A percentile compares a stretch with the other conserved stretches of the same genome.
Evolutionary conservation across 1,140 invertebrate genomes (phyloP).

Genomic region (Mercenaria mercenaria): DNA sequence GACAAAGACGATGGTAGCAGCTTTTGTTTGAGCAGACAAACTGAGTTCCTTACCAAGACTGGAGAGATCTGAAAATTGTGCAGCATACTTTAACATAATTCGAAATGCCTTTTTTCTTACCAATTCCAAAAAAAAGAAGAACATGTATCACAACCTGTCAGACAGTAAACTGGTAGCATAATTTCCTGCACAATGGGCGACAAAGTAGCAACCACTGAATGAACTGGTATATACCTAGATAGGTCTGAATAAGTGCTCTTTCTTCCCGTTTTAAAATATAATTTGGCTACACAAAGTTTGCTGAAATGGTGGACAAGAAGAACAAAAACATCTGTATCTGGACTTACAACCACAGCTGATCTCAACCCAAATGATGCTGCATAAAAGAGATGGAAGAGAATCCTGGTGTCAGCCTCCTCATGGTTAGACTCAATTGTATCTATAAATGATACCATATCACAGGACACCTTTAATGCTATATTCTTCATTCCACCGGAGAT

Average conservation of each 20-base stretch:
- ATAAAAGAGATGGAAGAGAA: not conserved
- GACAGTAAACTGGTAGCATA: conserved; percentile 23
- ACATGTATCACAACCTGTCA: conserved; percentile 22
- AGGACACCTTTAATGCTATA: not conserved
- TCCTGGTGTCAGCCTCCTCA: not conserved
- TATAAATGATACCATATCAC: not conserved
- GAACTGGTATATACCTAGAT: conserved; percentile 14
- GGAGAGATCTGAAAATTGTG: not conserved
- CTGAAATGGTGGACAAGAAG: not conserved
- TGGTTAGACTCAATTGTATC: not conserved
- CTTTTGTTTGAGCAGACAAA: not conserved
- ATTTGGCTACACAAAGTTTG: not conserved
- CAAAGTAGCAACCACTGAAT: not conserved
- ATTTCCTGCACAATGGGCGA: not conserved
- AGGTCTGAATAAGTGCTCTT: not conserved
- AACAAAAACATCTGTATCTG: not conserved
- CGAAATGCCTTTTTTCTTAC: conserved; percentile 28
- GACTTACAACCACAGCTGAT: not conserved
- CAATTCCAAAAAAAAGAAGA: conserved; percentile 10
- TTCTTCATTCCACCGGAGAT: not conserved
- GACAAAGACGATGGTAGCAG: no score
- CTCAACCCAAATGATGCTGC: not conserved
- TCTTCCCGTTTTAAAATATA: not conserved
- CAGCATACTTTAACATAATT: not conserved
- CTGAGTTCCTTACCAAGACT: not conserved